Evolutionary conservation across 2,797 vertebrate genomes (phyloP), one percentile per base, ranked within the genome.

Genomic region (Spinus olivaceus): DNA sequence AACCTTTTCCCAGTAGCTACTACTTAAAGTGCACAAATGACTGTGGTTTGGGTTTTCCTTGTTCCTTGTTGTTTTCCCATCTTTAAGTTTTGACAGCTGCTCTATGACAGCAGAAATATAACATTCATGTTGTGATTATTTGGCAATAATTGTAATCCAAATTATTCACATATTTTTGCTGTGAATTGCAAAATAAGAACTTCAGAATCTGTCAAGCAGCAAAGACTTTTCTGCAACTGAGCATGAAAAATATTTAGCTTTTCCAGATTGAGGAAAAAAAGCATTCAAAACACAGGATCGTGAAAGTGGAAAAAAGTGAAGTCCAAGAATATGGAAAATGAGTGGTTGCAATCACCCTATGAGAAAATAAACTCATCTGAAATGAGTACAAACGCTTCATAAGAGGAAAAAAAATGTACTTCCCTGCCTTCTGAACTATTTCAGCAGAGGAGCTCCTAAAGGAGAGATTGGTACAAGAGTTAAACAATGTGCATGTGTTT

Each of bases 361-460:
- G 70, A 70, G 88, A 79, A 95, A 95, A 65, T 37, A 84, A 88
- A 44, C 33, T 71, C n/a, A 66, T 50, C 8, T 59, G 71, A 74
- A 84, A 66, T 27, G 37, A 74, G 22, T 74, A 50, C 8, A 51
- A 74, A 13, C 2, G n/a, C 27, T 32, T 57, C 14, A 49, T 32
- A 73, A 83, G 51, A 80, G 51, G 39, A 61, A 71, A 64, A 64
- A 37, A 24, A 79, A 74, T 60, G 10, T 54, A 64, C 86, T 86
- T 72, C 19, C 6, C 32, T 63, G 22, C 44, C 11, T 67, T 51
- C 50, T 73, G 54, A 87, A 42, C 9, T 42, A 5, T 19, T 82
- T 17, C 44, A 80, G 30, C 30, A 72, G 50, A 61, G 61, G 9
- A 61, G 28, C 23, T 91, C 50, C 30, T 57, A 50, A 61, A 85